Evolutionary conservation across 2,888 invertebrate species (phyloP), one percentile per base, ranked within the genome.

Genomic region (Ormyrus pomaceus): DNA sequence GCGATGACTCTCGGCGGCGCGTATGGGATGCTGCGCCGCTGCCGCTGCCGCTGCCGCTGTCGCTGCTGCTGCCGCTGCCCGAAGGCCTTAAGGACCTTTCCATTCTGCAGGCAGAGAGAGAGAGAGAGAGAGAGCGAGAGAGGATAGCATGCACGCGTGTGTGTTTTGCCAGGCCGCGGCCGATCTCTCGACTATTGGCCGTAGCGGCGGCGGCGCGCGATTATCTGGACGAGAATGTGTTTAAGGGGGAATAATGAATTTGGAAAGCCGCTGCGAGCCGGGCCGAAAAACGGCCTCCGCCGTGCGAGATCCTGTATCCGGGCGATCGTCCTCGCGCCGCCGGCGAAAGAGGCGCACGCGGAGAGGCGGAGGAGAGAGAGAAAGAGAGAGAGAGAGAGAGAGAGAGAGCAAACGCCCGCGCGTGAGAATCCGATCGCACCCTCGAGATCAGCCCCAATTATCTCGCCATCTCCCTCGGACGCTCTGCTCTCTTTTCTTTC

Each of bases 371-470:
- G 13, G 9, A 45, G 64, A 45, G 50, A 45, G 50, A 53, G 11
- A 58, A 45, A 11, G 59, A 59, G 10, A 46, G 53, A 62, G 64
- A 45, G 50, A 53, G 11, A 58, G 51, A 11, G 59, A 59, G 10
- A 46, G 53, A 62, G n/a, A 58, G 53, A 59, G 55, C 64, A 19
- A 55, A 45, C 61, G 59, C 71, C 53, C 74, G 78, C 81, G 81
- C 81, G 81, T 81, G 81, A 79, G 81, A 81, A 81, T 81, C 69
- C 81, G 79, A 81, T 81, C 81, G 81, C 81, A 81, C 79, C 81
- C 79, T 81, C 76, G 69, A 79, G 81, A 81, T 81, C 81, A 81
- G 81, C 78, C 75, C 81, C 81, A 81, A 81, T 81, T 81, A 81
- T 81, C 81, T 79, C 77, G 70, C 65, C 73, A 77, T 76, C 76